Evolutionary conservation across 1,140 invertebrate genomes (phyloP).

Genomic region (Hypothenemus hampei): DNA sequence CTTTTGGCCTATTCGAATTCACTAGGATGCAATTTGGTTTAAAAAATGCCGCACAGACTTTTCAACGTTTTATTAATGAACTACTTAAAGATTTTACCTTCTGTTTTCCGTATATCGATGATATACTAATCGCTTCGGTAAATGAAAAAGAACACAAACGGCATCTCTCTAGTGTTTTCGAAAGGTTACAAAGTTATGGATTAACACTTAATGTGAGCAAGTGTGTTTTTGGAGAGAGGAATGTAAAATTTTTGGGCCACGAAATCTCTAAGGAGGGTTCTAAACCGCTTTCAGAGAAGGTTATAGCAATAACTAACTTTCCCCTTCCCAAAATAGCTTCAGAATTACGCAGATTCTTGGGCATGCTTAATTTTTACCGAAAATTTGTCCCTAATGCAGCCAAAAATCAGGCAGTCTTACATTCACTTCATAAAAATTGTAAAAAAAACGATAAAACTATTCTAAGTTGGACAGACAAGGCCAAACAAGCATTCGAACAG

Average conservation of each 20-base stretch:
- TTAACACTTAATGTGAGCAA: neutral
- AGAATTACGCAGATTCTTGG: slow-evolving; percentile 26
- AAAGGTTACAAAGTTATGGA: no score
- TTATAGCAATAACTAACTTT: slow-evolving; percentile 16
- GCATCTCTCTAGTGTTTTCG: no score
- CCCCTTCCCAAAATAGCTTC: slow-evolving; percentile 14
- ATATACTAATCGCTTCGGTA: neutral
- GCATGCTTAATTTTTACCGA: slow-evolving; percentile 42
- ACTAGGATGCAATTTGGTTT: no score
- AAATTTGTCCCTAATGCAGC: slow-evolving; percentile 35
- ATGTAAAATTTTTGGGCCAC: neutral
- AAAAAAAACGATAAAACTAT: neutral
- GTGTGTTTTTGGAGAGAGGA: slow-evolving; percentile 44
- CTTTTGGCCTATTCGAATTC: no score
- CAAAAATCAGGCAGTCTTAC: slow-evolving; percentile 27
- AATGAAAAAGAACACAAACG: neutral
- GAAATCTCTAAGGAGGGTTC: neutral
- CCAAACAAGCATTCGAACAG: neutral
- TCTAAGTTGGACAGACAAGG: neutral
- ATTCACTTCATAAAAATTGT: slow-evolving; percentile 24
- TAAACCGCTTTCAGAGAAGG: neutral
- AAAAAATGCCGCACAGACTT: no score
- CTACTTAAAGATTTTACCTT: neutral
- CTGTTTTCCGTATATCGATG: no score
- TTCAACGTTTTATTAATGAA: no score